These are phyloP conservation scores for Chaetophractus vellerosus DNA, from an alignment of 2,797 vertebrate species.

Conservation along the genomic window DNA sequence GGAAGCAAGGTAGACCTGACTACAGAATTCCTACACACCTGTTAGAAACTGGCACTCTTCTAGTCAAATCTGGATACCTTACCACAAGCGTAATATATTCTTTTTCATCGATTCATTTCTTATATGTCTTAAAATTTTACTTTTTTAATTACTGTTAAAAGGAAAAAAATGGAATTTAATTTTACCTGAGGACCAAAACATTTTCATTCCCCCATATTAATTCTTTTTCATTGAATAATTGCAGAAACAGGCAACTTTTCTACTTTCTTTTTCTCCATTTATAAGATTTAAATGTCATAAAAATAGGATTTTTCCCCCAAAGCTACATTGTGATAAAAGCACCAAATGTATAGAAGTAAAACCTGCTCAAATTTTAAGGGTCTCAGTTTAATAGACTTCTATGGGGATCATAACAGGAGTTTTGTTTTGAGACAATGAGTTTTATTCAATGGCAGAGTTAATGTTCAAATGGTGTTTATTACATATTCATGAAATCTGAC, in stretches of 20 bases:
- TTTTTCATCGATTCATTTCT: background rate
- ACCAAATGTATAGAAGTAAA: background rate
- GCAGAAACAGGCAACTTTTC: background rate
- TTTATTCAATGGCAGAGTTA: conserved; percentile 50
- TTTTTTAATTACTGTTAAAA: background rate
- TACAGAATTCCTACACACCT: background rate
- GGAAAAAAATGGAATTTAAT: conserved; percentile 42
- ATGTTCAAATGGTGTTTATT: conserved; percentile 48
- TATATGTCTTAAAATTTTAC: background rate
- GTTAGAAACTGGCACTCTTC: background rate
- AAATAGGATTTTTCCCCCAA: background rate
- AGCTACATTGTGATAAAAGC: background rate
- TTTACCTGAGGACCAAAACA: conserved; percentile 27
- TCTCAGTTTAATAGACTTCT: conserved; percentile 33
- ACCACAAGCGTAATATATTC: background rate
- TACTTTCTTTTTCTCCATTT: background rate
- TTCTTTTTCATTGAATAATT: background rate
- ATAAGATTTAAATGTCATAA: background rate
- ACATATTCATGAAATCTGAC: conserved; percentile 62
- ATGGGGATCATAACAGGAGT: background rate
- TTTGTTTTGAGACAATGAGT: conserved; percentile 43
- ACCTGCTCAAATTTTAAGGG: background rate
- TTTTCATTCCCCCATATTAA: background rate
- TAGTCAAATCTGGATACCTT: background rate
- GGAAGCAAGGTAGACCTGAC: background rate